Conservation (phyloP, 1,140 invertebrate species). For the Brachionus koreanus region DNA sequence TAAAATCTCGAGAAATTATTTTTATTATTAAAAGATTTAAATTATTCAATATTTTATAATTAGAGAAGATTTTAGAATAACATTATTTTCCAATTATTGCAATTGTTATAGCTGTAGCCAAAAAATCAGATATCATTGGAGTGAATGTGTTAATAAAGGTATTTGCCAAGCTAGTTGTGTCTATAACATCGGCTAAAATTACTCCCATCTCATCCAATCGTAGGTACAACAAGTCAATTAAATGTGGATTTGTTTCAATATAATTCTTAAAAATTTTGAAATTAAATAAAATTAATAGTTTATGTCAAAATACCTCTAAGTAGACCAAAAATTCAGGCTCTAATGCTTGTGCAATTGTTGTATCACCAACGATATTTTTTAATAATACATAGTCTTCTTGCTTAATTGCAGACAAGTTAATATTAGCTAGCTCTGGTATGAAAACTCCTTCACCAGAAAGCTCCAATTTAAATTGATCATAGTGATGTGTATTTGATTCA, state of each 20-base stretch:
- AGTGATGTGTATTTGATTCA: neutral
- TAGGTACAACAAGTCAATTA: neutral
- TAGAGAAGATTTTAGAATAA: neutral
- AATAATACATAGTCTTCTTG: neutral
- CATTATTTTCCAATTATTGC: slow-evolving; percentile 1
- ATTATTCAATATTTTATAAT: no score
- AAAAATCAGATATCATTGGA: slow-evolving; percentile 35
- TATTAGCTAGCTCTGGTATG: neutral
- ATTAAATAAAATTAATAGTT: neutral
- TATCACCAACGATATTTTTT: slow-evolving; percentile 12
- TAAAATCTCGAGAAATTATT: no score
- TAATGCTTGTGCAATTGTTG: slow-evolving; percentile 23
- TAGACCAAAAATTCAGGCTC: neutral
- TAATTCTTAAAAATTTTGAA: slow-evolving; percentile 29
- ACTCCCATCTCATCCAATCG: neutral
- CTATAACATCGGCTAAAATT: neutral
- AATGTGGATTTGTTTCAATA: neutral
- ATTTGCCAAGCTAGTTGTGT: neutral
- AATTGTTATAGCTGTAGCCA: neutral
- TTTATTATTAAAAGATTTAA: no score
- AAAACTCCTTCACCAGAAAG: neutral
- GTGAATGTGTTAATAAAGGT: slow-evolving; percentile 10
- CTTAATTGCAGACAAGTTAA: neutral
- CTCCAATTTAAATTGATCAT: neutral
- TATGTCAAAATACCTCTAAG: neutral